phyloP scores from a whole-genome alignment of 2,888 invertebrate species.

The Dasysyrphus albostriatus region DNA sequence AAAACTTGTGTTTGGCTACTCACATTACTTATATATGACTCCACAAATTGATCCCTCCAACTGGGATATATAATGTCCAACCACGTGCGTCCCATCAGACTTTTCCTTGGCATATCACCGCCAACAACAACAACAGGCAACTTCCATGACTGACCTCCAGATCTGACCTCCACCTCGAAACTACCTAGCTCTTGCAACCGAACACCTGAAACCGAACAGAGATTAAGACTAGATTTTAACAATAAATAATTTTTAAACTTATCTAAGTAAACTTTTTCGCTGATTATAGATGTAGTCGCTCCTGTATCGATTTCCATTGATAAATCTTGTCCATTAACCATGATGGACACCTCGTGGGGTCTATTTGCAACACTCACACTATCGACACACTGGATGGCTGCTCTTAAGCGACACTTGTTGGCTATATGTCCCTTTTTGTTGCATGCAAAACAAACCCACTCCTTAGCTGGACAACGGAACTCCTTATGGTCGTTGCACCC shows the following conservation, averaged over 20 bases:
- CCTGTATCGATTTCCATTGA: not conserved
- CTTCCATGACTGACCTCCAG: constrained; percentile 4
- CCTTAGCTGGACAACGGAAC: not conserved
- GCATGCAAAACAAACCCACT: constrained; percentile 6
- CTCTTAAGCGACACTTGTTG: not conserved
- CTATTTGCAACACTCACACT: not conserved
- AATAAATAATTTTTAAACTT: not conserved
- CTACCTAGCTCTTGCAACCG: not conserved
- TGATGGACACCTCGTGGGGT: not conserved
- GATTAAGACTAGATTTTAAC: not conserved
- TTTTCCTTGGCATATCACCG: constrained; percentile 4
- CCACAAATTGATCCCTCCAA: not conserved
- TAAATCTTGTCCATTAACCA: not conserved
- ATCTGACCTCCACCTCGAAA: not conserved
- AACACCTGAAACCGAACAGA: not conserved
- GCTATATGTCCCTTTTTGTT: constrained; percentile 2
- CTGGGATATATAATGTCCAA: not conserved
- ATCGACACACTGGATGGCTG: no score
- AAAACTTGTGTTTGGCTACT: not conserved
- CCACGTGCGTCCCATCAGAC: constrained; percentile 1
- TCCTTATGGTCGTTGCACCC: not conserved
- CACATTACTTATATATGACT: not conserved
- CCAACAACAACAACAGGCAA: constrained; percentile 6
- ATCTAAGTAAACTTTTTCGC: not conserved
- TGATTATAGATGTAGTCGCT: not conserved